These are phyloP conservation scores for Leptobrachium leishanense DNA, from an alignment of 2,113 vertebrate genomes.

Conservation along the genomic window DNA sequence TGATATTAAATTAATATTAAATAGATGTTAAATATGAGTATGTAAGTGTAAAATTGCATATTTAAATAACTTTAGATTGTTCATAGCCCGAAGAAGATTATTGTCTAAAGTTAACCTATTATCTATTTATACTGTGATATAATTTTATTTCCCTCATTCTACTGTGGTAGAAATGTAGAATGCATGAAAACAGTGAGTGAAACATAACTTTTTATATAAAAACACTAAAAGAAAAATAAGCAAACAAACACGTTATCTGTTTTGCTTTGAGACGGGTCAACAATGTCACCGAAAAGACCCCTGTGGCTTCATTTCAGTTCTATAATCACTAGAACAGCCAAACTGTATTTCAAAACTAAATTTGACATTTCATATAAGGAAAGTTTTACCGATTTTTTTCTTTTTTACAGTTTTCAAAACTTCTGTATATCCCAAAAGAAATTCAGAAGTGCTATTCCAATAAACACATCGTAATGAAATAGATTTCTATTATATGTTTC, in stretches of 20 bases:
- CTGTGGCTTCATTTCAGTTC: constrained; percentile 18
- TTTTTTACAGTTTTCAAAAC: constrained; percentile 31
- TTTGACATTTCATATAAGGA: constrained; percentile 37
- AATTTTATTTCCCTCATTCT: no score
- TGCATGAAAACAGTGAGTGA: no score
- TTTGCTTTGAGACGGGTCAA: constrained; percentile 16
- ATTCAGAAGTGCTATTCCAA: constrained; percentile 34
- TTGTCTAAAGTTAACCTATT: no score
- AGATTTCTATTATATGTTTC: constrained; percentile 28
- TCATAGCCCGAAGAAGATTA: no score
- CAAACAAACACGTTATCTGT: background rate
- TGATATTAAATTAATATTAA: no score
- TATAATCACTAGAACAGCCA: constrained; percentile 10
- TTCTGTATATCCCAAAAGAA: constrained; percentile 27
- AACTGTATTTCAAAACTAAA: constrained; percentile 18
- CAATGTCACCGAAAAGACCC: constrained; percentile 7
- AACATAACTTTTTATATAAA: no score
- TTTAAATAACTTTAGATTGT: no score
- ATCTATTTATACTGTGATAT: no score
- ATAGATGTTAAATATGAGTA: no score
- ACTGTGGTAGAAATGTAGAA: no score
- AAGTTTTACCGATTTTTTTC: constrained; percentile 25
- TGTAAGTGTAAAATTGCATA: no score
- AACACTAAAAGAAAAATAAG: background rate
- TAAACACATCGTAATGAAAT: constrained; percentile 31